Evolutionary conservation across 2,113 vertebrate species (phyloP).

Genomic region (Motacilla alba): DNA sequence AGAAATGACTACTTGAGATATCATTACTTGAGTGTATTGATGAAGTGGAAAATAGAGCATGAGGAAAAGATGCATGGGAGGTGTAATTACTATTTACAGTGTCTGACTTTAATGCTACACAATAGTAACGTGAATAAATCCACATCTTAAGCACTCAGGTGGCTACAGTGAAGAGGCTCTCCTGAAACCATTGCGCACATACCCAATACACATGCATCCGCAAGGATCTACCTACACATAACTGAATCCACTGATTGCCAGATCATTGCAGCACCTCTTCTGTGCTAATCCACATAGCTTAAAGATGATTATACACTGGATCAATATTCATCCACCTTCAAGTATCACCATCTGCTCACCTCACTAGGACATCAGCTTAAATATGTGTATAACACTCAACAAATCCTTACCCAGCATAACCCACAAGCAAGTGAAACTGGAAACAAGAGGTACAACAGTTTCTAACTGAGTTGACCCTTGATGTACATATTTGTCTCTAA

Average conservation of each 20-base stretch:
- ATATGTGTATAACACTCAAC: not conserved
- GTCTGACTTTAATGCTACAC: not conserved
- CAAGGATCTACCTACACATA: accelerated
- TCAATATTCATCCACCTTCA: not conserved
- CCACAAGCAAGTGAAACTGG: not conserved
- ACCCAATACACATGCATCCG: not conserved
- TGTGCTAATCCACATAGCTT: not conserved
- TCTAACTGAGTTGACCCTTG: not conserved
- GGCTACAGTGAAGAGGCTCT: not conserved
- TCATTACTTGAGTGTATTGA: not conserved
- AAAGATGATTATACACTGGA: not conserved
- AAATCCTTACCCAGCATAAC: not conserved
- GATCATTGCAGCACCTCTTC: not conserved
- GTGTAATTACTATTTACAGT: not conserved
- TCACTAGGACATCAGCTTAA: not conserved
- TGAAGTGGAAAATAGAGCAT: not conserved
- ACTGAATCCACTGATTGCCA: not conserved
- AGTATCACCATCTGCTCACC: not conserved
- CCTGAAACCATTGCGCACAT: not conserved
- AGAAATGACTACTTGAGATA: not conserved
- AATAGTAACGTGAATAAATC: not conserved
- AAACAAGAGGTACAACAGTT: not conserved
- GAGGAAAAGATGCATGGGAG: not conserved
- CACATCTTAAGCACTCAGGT: not conserved
- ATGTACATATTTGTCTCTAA: not conserved